A percentile compares a stretch with the other conserved stretches of the same genome.
Conservation (phyloP, 2,113 vertebrate genomes). For the Otolemur garnettii region DNA sequence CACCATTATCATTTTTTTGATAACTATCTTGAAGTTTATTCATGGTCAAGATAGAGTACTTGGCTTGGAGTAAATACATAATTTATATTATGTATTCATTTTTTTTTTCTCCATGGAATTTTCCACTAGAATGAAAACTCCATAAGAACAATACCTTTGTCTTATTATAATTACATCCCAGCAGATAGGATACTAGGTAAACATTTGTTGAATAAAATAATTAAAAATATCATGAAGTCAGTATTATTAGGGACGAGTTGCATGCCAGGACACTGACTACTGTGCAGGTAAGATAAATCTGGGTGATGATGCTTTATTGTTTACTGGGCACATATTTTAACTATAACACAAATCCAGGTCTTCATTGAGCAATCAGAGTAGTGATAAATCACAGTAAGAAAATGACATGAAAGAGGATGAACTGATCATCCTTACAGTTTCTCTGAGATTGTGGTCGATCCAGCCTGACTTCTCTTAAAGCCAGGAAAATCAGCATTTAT, state of each 20-base stretch:
- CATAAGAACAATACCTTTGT: background rate
- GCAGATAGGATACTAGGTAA: background rate
- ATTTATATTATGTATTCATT: background rate
- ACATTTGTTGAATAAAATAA: conserved; percentile 12
- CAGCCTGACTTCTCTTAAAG: background rate
- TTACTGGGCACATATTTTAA: background rate
- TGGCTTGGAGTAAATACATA: background rate
- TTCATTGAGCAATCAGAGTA: background rate
- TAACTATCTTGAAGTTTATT: background rate
- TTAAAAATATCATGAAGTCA: background rate
- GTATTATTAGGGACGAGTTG: background rate
- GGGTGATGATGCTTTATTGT: background rate
- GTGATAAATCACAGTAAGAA: background rate
- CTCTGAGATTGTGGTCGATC: background rate
- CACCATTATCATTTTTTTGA: background rate
- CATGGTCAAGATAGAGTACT: background rate
- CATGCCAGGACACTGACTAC: background rate
- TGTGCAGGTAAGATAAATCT: background rate
- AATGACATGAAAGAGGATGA: background rate
- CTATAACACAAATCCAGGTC: background rate
- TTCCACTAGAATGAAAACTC: background rate
- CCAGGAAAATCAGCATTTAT: background rate
- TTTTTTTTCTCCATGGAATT: background rate
- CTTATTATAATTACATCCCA: background rate
- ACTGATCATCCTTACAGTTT: background rate